These are phyloP conservation scores for Phrynocephalus versicolor DNA, from an alignment of 2,113 vertebrate genomes.

Conservation along the genomic window DNA sequence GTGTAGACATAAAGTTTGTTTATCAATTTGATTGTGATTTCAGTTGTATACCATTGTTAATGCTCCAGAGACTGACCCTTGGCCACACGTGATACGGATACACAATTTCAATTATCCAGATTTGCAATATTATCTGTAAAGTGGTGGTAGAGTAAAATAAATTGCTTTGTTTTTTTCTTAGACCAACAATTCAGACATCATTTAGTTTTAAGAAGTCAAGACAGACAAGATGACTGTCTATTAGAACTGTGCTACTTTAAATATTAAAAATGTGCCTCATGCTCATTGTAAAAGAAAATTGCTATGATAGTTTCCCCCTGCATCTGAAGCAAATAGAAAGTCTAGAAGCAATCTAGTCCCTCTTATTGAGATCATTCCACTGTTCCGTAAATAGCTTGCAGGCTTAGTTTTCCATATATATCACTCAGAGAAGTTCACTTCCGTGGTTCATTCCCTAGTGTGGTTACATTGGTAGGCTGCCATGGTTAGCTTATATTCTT, in stretches of 20 bases:
- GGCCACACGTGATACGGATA: not conserved
- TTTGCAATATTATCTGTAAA: not conserved
- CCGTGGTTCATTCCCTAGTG: not conserved
- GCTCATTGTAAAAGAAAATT: not conserved
- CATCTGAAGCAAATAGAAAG: not conserved
- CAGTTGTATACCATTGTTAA: not conserved
- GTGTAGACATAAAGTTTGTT: constrained; percentile 43
- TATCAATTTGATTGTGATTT: not conserved
- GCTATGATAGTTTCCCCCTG: not conserved
- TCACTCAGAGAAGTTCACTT: not conserved
- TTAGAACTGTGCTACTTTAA: not conserved
- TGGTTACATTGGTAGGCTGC: not conserved
- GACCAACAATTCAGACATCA: not conserved
- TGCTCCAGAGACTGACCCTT: not conserved
- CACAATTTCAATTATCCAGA: too few relatives aligned
- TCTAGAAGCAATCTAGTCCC: not conserved
- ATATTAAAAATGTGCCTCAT: not conserved
- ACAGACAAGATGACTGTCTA: not conserved
- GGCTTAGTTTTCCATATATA: not conserved
- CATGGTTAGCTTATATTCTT: constrained; percentile 2
- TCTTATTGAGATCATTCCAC: not conserved
- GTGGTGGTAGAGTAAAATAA: not conserved
- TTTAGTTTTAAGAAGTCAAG: not conserved
- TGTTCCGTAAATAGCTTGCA: constrained; percentile 9
- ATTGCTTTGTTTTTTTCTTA: not conserved